Conservation (phyloP, 2,888 invertebrate genomes). For the Cremastinae sp. region DNA sequence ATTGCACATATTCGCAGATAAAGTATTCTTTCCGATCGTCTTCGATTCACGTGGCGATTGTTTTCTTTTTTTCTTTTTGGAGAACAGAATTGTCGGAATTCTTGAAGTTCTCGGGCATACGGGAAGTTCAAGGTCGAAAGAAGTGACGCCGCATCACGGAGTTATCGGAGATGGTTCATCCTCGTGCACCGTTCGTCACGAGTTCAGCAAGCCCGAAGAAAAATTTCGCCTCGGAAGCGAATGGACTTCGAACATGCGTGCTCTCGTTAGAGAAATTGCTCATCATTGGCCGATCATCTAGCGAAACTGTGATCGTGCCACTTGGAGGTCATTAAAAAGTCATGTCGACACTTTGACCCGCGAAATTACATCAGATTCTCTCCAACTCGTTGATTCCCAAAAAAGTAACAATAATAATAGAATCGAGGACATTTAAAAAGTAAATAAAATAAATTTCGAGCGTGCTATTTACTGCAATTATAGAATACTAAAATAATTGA, state of each 20-base stretch:
- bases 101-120: neutral
- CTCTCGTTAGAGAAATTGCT: constrained; percentile 6
- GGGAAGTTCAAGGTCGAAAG: constrained; percentile 12
- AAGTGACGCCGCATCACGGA: neutral
- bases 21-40: too few relatives aligned
- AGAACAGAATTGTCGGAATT: neutral
- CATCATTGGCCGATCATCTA: neutral
- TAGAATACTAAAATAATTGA: too few relatives aligned
- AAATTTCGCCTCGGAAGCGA: neutral
- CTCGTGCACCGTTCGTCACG: neutral
- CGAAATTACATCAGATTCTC: neutral
- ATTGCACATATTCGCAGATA: too few relatives aligned
- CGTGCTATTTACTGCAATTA: too few relatives aligned
- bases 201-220: neutral
- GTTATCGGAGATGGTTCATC: constrained; percentile 14
- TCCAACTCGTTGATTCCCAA: neutral
- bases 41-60: too few relatives aligned
- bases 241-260: constrained; percentile 10
- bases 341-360: neutral
- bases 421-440: too few relatives aligned
- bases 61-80: constrained; percentile 1
- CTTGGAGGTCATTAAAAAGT: neutral
- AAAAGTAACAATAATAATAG: too few relatives aligned
- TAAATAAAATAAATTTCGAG: neutral
- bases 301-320: constrained; percentile 5